A percentile compares a stretch with the other conserved stretches of the same genome.
Conservation (phyloP, 2,113 vertebrate species). For the Phylloscopus trochiloides region DNA sequence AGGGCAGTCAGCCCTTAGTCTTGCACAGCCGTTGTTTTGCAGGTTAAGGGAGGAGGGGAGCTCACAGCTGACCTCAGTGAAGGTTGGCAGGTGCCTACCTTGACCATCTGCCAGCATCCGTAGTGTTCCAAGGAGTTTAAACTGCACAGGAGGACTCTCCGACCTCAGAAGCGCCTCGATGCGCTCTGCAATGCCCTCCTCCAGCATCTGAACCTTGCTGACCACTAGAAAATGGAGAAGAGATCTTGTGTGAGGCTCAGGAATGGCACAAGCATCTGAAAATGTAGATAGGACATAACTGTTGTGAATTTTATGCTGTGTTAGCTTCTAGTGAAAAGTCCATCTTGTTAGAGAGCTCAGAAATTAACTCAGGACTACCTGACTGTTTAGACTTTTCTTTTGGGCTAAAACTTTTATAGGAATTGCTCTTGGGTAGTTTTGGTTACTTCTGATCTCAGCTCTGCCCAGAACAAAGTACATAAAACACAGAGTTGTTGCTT, state of each 20-base stretch:
- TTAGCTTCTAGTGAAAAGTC: not conserved
- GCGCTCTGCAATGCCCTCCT: conserved; percentile 76
- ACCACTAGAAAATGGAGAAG: conserved; percentile 22
- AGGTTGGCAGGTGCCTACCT: conserved; percentile 57
- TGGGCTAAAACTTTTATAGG: not conserved
- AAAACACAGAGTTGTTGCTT: not conserved
- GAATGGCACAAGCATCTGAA: not conserved
- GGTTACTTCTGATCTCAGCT: not conserved
- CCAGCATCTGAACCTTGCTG: conserved; percentile 84
- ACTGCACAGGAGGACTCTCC: conserved; percentile 85
- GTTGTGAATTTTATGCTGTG: not conserved
- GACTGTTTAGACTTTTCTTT: not conserved
- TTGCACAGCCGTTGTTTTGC: not conserved
- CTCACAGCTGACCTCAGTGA: not conserved
- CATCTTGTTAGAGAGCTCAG: not conserved
- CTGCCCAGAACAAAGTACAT: not conserved
- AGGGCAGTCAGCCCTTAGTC: not conserved
- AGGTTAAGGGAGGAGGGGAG: not conserved
- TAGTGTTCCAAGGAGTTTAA: conserved; percentile 84
- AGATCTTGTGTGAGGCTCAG: not conserved
- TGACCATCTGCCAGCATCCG: conserved; percentile 87
- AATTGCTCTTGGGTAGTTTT: not conserved
- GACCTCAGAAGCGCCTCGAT: conserved; percentile 81
- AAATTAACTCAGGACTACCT: not conserved
- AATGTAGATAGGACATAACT: not conserved